phyloP scores from a whole-genome alignment of 2,888 invertebrate species.

The Cheilosia urbana region DNA sequence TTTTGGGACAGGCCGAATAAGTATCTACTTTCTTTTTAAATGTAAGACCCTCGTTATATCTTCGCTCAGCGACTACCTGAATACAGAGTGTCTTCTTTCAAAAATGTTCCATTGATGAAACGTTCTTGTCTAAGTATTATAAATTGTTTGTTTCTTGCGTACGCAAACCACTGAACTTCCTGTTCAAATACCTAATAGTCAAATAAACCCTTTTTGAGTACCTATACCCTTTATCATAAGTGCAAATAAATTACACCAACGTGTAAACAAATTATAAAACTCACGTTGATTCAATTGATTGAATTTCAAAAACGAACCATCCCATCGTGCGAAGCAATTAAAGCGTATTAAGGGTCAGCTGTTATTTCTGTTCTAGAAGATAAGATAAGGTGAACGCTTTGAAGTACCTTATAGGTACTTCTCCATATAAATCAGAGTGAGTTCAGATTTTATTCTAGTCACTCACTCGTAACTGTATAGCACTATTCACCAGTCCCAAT shows the following conservation, averaged over 20 bases:
- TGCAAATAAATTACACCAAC: neutral
- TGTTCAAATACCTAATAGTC: neutral
- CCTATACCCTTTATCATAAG: neutral
- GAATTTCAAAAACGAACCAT: slow-evolving; percentile 15
- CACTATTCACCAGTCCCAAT: neutral
- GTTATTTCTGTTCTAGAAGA: slow-evolving; percentile 4
- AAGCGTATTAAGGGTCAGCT: neutral
- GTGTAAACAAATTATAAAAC: slow-evolving; percentile 8
- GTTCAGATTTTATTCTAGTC: slow-evolving; percentile 1
- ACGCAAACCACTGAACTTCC: neutral
- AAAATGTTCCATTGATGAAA: neutral
- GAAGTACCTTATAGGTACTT: neutral
- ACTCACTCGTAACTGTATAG: neutral
- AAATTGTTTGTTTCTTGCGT: too few species aligned
- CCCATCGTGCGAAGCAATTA: neutral
- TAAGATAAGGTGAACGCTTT: slow-evolving; percentile 30
- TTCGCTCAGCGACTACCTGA: too few species aligned
- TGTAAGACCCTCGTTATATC: too few species aligned
- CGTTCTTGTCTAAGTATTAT: too few species aligned
- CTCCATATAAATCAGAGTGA: slow-evolving; percentile 26
- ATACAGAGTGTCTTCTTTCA: neutral
- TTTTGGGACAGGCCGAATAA: too few species aligned
- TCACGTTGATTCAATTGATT: neutral
- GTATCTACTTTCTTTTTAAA: too few species aligned
- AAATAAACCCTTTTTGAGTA: neutral